These are phyloP conservation scores for Marasmarcha lunaedactyla DNA, from an alignment of 2,888 invertebrate species.

Conservation along the genomic window DNA sequence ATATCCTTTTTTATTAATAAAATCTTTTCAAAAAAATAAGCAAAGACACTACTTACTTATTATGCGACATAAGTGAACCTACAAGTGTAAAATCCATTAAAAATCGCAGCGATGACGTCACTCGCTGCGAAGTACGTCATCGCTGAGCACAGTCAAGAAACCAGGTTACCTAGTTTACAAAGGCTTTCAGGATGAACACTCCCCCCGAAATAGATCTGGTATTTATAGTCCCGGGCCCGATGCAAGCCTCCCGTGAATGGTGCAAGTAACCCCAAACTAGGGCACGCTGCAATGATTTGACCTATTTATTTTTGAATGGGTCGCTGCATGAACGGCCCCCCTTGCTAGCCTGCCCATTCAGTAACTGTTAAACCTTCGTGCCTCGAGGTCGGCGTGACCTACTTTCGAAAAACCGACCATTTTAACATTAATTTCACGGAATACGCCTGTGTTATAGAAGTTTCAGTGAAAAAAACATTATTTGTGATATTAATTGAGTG, in stretches of 20 bases:
- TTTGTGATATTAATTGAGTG: conserved; percentile 4
- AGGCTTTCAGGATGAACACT: conserved; percentile 62
- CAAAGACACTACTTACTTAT: no score
- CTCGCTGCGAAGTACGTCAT: conserved; percentile 44
- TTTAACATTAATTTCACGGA: conserved; percentile 9
- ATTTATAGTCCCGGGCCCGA: conserved; percentile 51
- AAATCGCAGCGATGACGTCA: conserved; percentile 41
- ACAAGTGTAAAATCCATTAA: conserved; percentile 2
- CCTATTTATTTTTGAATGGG: conserved; percentile 69
- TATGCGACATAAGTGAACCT: no score
- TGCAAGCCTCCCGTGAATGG: conserved; percentile 49
- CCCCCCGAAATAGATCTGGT: conserved; percentile 64
- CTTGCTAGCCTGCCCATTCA: conserved; percentile 58
- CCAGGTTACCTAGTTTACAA: conserved; percentile 63
- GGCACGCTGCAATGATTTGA: conserved; percentile 64
- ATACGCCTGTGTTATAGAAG: no score
- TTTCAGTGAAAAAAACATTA: conserved; percentile 6
- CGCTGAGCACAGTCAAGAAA: conserved; percentile 50
- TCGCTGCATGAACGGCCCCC: conserved; percentile 60
- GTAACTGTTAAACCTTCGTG: conserved; percentile 53
- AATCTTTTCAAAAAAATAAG: no score
- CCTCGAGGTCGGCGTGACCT: conserved; percentile 52
- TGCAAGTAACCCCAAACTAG: conserved; percentile 48
- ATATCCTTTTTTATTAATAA: no score
- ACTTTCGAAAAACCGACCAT: conserved; percentile 25